Base-by-base conservation (phyloP, 1,140 invertebrate genomes). In the Conopomorpha cramerella region DNA sequence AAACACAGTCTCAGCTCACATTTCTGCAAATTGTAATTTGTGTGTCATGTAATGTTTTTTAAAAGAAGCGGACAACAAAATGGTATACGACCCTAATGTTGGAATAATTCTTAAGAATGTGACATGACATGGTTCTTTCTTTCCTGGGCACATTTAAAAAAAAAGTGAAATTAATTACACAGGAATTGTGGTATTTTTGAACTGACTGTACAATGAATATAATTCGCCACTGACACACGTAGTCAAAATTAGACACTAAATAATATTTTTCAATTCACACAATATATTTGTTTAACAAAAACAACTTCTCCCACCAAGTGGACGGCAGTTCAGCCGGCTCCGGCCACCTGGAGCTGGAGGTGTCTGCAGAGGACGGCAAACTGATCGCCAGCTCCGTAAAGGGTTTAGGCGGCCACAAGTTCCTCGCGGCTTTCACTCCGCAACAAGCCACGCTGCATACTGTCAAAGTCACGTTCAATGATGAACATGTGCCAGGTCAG, bases 401-500 rank as follows among this genome's bases (percentile, higher is more conserved):
- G 52, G 93, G 93, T 45, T 80, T 96, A n/a, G 93, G 94, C 27
- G 90, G 89, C 41, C 92, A 97, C 64, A 81, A 88, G 49, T 94
- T 93, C 77, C 80, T 92, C 14, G 95, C 94, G 10, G 89, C 92
- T 1, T 98, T 98, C 62, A 92, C 93, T 19, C 93, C 95, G 0
- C 90, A 93, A 51, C 87, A 93, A 55, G 82, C 88, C 8, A 84
- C 92, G 14, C 83, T 85, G 15, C 94, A 97, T 77, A 82, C 86
- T 2, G 90, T 99, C 8, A 92, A 96, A 57, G 96, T 99, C 83
- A 94, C 90, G 34, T 99, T 99, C 78, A 99, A 99, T 76, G 91
- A 91, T 14, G 88, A 95, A 65, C 86, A 88, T 47, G 92, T 98
- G 10, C 88, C 91, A 60, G 93, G 95, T 95, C 10, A 8, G 13